phyloP scores from a whole-genome alignment of 1,140 invertebrate species.

The Fopius arisanus region DNA sequence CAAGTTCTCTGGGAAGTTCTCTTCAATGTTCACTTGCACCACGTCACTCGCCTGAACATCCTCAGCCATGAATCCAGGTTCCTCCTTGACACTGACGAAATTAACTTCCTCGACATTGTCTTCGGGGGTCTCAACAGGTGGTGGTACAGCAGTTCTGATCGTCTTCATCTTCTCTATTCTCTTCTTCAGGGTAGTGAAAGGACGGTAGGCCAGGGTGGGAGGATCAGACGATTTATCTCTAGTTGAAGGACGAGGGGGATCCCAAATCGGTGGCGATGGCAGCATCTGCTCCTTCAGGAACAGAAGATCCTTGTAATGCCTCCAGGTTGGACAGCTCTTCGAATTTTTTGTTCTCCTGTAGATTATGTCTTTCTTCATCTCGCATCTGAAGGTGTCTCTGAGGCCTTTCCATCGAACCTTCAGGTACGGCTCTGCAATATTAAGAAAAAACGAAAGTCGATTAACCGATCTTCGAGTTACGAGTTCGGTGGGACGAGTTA shows the following conservation, averaged over 20 bases:
- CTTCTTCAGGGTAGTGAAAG: background rate
- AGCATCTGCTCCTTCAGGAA: slow-evolving; percentile 62
- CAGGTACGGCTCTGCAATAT: slow-evolving; percentile 53
- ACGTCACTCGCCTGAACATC: too few relatives aligned
- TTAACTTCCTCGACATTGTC: background rate
- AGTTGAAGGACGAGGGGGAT: slow-evolving; percentile 35
- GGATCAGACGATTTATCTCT: background rate
- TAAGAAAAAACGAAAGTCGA: background rate
- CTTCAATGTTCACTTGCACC: background rate
- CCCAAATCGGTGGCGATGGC: slow-evolving; percentile 58
- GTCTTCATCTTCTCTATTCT: background rate
- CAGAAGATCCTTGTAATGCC: slow-evolving; percentile 57
- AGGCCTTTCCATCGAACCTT: slow-evolving; percentile 65
- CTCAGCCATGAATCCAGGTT: background rate
- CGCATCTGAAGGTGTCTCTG: slow-evolving; percentile 61
- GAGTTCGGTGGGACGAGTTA: too few relatives aligned
- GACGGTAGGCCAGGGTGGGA: background rate
- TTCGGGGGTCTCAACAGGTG: background rate
- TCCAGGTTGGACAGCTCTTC: slow-evolving; percentile 57
- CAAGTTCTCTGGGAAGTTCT: background rate
- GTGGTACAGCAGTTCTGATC: background rate
- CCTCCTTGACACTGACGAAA: background rate
- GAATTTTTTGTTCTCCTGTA: slow-evolving; percentile 54
- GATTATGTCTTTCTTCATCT: slow-evolving; percentile 61
- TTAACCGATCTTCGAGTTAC: too few relatives aligned